phyloP scores from a whole-genome alignment of 2,888 invertebrate genomes.

The Cataglyphis albicans region DNA sequence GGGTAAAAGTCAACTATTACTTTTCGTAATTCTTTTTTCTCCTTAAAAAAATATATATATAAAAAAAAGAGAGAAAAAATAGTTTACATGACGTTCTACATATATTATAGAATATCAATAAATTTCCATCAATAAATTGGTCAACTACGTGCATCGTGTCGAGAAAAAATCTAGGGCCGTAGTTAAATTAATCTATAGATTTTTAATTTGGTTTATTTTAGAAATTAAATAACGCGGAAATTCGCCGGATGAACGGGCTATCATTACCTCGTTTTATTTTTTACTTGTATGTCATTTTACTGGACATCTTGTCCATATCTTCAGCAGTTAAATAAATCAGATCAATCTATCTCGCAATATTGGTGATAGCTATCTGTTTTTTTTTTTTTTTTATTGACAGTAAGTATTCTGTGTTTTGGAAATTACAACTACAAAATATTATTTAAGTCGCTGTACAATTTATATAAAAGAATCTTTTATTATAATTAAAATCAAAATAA shows the following conservation, averaged over 20 bases:
- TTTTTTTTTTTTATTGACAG: not conserved
- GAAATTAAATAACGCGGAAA: not conserved
- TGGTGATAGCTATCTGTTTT: not conserved
- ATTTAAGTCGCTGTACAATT: not conserved
- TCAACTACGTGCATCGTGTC: not conserved
- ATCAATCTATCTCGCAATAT: constrained; percentile 6
- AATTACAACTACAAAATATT: not conserved
- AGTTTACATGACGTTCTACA: not conserved
- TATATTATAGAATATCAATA: not conserved
- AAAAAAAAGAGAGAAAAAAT: not conserved
- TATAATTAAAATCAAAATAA: not conserved
- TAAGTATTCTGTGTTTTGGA: not conserved
- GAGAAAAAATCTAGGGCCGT: constrained; percentile 1
- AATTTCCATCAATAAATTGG: not conserved
- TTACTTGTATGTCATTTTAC: not conserved
- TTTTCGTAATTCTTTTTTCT: not conserved
- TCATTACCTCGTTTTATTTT: constrained; percentile 10
- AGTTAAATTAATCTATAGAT: constrained; percentile 36
- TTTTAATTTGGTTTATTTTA: constrained; percentile 32
- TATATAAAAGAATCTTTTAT: not conserved
- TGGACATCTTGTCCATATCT: constrained; percentile 5
- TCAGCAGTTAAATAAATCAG: not conserved
- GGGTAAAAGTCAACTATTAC: not conserved
- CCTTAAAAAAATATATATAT: not conserved
- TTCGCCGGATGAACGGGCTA: not conserved